These are phyloP conservation scores for Torymus tubicola DNA, from an alignment of 2,888 invertebrate species.

Conservation along the genomic window DNA sequence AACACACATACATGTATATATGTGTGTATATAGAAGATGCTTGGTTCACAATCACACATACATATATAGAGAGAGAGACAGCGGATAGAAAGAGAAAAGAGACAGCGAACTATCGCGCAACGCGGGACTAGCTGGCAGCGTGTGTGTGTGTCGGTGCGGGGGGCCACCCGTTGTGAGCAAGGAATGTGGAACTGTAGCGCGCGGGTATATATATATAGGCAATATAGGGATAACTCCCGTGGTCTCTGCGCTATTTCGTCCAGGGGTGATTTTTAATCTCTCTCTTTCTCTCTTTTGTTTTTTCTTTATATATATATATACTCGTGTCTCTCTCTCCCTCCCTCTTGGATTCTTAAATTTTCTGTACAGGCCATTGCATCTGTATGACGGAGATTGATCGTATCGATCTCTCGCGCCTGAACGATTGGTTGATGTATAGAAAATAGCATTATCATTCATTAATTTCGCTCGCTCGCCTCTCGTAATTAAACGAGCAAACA, in stretches of 20 bases:
- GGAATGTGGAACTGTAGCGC: conserved; percentile 75
- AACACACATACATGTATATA: conserved; percentile 67
- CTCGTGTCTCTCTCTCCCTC: conserved; percentile 13
- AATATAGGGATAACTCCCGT: conserved; percentile 54
- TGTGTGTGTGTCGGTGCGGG: conserved; percentile 7
- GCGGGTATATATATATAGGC: conserved; percentile 60
- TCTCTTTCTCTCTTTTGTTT: conserved; percentile 43
- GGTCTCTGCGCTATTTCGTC: conserved; percentile 49
- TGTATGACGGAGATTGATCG: conserved; percentile 36
- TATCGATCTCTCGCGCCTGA: conserved; percentile 12
- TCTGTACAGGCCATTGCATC: background rate
- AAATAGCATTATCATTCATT: conserved; percentile 58
- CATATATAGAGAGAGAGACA: conserved; percentile 61
- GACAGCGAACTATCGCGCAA: conserved; percentile 61
- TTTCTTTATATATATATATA: conserved; percentile 6
- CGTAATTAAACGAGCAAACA: conserved; percentile 56
- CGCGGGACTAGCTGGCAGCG: conserved; percentile 41
- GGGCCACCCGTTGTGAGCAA: conserved; percentile 73
- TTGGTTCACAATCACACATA: conserved; percentile 60
- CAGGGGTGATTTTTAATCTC: conserved; percentile 55
- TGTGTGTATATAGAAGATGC: conserved; percentile 42
- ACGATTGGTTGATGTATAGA: background rate
- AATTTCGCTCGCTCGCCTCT: conserved; percentile 37
- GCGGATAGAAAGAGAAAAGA: conserved; percentile 27
- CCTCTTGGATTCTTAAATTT: conserved; percentile 41